Evolutionary conservation across 37 sponge, comb jelly and placozoan species (phyloP).

Genomic region (Dysidea cf. avara): DNA sequence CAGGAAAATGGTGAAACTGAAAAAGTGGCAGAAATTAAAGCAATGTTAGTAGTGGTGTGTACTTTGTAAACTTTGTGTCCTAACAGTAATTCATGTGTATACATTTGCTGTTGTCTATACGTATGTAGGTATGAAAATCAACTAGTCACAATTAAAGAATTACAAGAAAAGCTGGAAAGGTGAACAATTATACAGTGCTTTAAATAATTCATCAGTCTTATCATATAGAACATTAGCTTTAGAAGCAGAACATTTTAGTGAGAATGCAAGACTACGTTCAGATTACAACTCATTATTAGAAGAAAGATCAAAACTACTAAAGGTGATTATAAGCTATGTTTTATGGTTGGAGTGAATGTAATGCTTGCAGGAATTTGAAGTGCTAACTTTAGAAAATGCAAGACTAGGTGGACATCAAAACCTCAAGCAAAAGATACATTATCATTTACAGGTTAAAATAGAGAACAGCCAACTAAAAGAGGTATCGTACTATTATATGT

Average conservation of each 20-base stretch:
- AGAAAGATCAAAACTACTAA: slow-evolving; percentile 65
- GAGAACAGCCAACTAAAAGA: slow-evolving; percentile 79
- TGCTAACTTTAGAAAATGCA: slow-evolving; percentile 68
- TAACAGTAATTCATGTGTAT: too few relatives aligned
- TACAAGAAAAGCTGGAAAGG: slow-evolving; percentile 53
- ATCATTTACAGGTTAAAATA: slow-evolving; percentile 65
- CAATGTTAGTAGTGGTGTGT: too few relatives aligned
- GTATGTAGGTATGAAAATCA: too few relatives aligned
- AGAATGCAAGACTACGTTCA: slow-evolving; percentile 66
- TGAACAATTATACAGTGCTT: neutral
- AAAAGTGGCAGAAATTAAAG: too few relatives aligned
- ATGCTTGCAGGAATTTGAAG: slow-evolving; percentile 46
- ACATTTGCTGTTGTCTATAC: too few relatives aligned
- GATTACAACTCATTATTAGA: slow-evolving; percentile 56
- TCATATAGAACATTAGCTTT: neutral
- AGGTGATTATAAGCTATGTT: slow-evolving; percentile 34
- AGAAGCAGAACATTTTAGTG: slow-evolving; percentile 59
- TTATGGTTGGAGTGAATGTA: neutral
- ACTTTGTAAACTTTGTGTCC: too few relatives aligned
- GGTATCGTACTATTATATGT: slow-evolving; percentile 18
- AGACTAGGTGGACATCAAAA: slow-evolving; percentile 74
- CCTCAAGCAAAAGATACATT: slow-evolving; percentile 76
- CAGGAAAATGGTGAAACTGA: too few relatives aligned
- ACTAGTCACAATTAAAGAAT: too few relatives aligned
- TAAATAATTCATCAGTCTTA: neutral